A percentile compares a stretch with the other conserved stretches of the same genome.
Conservation (phyloP, 2,888 invertebrate species). For the Phaedon cochleariae region DNA sequence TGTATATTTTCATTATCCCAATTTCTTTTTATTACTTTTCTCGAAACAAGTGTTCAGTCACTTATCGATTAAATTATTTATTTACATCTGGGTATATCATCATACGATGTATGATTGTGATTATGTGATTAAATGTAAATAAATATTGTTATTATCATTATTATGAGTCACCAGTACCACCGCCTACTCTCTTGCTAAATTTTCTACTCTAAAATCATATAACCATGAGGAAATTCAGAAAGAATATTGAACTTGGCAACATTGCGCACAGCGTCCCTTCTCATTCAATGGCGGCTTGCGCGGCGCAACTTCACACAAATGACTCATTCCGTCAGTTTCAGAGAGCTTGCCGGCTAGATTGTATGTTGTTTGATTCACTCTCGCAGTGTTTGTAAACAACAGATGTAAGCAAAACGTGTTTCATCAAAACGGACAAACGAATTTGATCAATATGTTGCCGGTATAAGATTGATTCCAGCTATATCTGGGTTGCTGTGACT, state of each 20-base stretch:
- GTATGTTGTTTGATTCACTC: constrained; percentile 24
- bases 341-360: constrained; percentile 24
- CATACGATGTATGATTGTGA: too few species aligned
- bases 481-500: neutral
- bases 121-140: too few species aligned
- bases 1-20: too few species aligned
- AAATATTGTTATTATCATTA: too few species aligned
- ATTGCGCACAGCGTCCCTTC: constrained; percentile 25
- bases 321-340: constrained; percentile 41
- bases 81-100: too few species aligned
- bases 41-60: too few species aligned
- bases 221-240: neutral
- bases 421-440: constrained; percentile 18
- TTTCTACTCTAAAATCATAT: too few species aligned
- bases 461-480: neutral
- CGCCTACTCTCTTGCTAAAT: too few species aligned
- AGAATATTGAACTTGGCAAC: constrained; percentile 22
- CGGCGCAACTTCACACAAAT: constrained; percentile 38
- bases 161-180: too few species aligned
- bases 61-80: too few species aligned
- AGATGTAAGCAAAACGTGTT: constrained; percentile 38
- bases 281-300: constrained; percentile 36
- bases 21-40: too few species aligned
- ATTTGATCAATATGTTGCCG: constrained; percentile 10
- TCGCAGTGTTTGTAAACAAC: constrained; percentile 39